Evolutionary conservation across 2,113 vertebrate species (phyloP).

Genomic region (Agapornis roseicollis): DNA sequence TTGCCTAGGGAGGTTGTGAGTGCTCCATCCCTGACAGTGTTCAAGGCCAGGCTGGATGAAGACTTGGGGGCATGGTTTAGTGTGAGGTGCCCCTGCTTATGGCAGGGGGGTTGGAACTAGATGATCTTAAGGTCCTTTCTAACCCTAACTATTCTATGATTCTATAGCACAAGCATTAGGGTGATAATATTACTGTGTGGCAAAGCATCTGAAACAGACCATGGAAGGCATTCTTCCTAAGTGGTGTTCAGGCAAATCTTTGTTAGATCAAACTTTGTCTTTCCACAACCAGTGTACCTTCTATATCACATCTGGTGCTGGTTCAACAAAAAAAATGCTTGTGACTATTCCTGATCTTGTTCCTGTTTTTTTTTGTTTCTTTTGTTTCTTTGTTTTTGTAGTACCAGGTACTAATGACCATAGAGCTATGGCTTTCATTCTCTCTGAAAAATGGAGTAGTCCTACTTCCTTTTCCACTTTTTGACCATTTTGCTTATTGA

Average conservation of each 20-base stretch:
- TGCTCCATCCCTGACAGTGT: too few relatives aligned
- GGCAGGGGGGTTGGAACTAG: too few relatives aligned
- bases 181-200: neutral
- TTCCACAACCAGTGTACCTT: neutral
- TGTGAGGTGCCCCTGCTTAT: too few relatives aligned
- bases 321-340: neutral
- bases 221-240: neutral
- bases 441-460: neutral
- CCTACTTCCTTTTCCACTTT: neutral
- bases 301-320: neutral
- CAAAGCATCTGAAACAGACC: neutral
- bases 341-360: neutral
- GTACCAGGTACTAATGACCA: neutral
- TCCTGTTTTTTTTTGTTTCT: neutral
- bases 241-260: neutral
- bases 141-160: too few relatives aligned
- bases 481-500: neutral
- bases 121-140: too few relatives aligned
- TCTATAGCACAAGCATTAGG: neutral
- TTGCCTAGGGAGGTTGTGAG: too few relatives aligned
- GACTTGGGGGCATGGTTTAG: too few relatives aligned
- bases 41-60: too few relatives aligned
- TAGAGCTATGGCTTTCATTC: neutral
- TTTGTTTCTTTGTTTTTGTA: neutral
- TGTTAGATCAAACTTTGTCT: neutral